Conservation (phyloP, 37 sponge, comb jelly and placozoan species). For the Bolinopsis microptera region DNA sequence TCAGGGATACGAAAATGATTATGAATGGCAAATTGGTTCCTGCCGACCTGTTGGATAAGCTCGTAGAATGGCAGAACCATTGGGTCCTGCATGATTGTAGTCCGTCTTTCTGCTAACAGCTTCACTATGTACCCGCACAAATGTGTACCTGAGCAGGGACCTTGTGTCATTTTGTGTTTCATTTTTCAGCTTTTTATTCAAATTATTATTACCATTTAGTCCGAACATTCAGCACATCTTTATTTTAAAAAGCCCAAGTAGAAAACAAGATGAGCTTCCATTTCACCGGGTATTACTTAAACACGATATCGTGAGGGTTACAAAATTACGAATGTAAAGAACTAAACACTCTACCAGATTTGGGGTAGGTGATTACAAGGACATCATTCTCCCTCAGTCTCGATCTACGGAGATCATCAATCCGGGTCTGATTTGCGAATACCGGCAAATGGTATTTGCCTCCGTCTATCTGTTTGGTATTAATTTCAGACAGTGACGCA, state of each 20-base stretch:
- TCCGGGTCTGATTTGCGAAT: constrained; percentile 49
- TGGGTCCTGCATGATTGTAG: constrained; percentile 37
- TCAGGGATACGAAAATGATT: too few species aligned
- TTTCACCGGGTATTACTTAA: too few species aligned
- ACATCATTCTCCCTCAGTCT: constrained; percentile 9
- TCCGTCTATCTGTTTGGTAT: constrained; percentile 19
- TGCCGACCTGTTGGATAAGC: constrained; percentile 29
- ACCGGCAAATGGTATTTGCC: constrained; percentile 58
- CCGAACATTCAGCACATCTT: too few species aligned
- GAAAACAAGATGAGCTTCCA: too few species aligned
- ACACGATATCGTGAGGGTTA: too few species aligned
- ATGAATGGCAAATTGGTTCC: too few species aligned
- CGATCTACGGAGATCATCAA: constrained; percentile 15
- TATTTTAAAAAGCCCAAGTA: too few species aligned
- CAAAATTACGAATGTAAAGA: too few species aligned
- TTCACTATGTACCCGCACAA: constrained; percentile 57
- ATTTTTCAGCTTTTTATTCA: neutral
- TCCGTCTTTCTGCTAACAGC: constrained; percentile 17
- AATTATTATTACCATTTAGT: too few species aligned
- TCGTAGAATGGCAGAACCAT: constrained; percentile 57
- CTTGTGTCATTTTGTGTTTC: neutral
- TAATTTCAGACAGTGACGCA: too few species aligned
- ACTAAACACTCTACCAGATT: constrained; percentile 44
- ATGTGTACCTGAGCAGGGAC: constrained; percentile 24
- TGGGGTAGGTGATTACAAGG: constrained; percentile 42